phyloP scores from a whole-genome alignment of 1,140 invertebrate genomes.

The Tenebrio molitor region DNA sequence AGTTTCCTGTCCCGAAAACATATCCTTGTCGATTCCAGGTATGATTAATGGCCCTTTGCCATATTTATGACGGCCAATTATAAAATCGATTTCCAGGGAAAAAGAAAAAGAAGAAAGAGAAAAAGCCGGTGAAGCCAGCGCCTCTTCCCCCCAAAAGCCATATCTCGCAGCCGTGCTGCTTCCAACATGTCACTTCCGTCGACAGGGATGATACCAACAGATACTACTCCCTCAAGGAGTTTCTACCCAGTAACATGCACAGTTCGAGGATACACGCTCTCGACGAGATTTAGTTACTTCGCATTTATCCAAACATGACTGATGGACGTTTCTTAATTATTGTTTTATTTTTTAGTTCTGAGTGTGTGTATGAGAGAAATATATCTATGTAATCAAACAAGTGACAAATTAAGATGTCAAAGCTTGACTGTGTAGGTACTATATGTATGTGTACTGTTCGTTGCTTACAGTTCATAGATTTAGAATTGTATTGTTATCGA shows the following conservation, averaged over 20 bases:
- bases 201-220: conserved; percentile 77
- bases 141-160: conserved; percentile 82
- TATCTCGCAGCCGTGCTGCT: conserved; percentile 89
- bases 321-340: conserved; percentile 4
- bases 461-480: conserved; percentile 4
- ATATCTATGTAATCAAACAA: conserved; percentile 1
- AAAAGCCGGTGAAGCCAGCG: conserved; percentile 68
- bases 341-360: background rate
- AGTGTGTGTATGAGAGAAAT: conserved; percentile 16
- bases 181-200: conserved; percentile 88
- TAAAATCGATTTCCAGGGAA: conserved; percentile 54
- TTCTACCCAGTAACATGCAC: conserved; percentile 50
- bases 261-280: conserved; percentile 34
- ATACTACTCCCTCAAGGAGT: conserved; percentile 78
- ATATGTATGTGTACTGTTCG: background rate
- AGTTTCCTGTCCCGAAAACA: conserved; percentile 85
- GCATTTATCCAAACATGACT: background rate
- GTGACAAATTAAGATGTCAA: conserved; percentile 1
- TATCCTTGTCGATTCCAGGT: conserved; percentile 79
- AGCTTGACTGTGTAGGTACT: background rate
- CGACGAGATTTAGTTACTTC: conserved; percentile 3
- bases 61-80: background rate
- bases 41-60: conserved; percentile 58
- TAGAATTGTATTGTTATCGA: conserved; percentile 24
- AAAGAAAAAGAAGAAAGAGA: conserved; percentile 73